A percentile compares a stretch with the other conserved stretches of the same genome.
phyloP scores from a whole-genome alignment of 2,797 vertebrate species.

The Chloroceryle amazona region DNA sequence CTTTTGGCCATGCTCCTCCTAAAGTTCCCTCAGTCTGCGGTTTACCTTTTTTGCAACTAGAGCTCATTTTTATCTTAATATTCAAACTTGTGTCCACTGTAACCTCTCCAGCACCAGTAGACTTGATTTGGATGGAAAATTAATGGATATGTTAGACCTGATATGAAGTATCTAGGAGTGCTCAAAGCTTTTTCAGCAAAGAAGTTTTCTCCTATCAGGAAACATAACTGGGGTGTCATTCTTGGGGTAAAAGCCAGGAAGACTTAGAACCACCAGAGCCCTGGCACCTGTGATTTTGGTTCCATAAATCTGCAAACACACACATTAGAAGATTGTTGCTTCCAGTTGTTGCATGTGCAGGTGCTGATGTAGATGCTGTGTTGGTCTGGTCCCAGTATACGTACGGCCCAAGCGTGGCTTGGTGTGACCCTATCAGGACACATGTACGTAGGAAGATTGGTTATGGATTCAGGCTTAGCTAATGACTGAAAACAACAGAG shows the following conservation, averaged over 20 bases:
- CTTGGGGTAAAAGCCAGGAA: not conserved
- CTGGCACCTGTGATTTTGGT: not conserved
- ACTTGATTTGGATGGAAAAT: not conserved
- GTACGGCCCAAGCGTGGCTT: not conserved
- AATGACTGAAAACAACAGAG: not conserved
- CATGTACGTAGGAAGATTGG: fast-evolving
- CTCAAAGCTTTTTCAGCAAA: not conserved
- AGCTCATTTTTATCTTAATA: not conserved
- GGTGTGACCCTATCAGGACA: not conserved
- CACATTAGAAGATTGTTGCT: not conserved
- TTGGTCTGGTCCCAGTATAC: not conserved
- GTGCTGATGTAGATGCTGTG: not conserved
- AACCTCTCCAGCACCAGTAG: not conserved
- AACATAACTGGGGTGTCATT: not conserved
- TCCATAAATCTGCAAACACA: not conserved
- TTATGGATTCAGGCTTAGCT: not conserved
- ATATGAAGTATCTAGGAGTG: not conserved
- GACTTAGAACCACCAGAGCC: not conserved
- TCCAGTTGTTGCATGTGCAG: not conserved
- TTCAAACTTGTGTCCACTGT: not conserved
- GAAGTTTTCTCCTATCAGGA: not conserved
- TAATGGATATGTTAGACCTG: not conserved
- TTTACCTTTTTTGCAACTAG: not conserved
- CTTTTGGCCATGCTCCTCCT: not conserved
- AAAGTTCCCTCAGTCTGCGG: not conserved